Percentiles rank a stretch among this genome's conserved stretches.
phyloP scores from a whole-genome alignment of 2,113 vertebrate species.

The Charina bottae region DNA sequence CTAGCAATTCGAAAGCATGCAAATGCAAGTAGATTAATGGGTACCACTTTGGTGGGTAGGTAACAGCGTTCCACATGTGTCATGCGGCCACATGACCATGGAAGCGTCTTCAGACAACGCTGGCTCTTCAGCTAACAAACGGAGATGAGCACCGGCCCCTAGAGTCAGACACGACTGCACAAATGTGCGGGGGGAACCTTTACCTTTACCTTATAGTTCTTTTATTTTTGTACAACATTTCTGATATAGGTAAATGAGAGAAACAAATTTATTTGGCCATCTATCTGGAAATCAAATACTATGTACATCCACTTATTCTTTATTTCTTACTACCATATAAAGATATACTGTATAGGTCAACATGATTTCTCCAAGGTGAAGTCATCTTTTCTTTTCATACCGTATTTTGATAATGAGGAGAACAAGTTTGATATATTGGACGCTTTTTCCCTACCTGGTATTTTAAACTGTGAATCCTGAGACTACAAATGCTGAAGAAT shows the following conservation, averaged over 20 bases:
- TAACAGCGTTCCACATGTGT: too few species aligned
- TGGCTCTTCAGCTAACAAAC: too few species aligned
- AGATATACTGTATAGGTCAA: slow-evolving; percentile 46
- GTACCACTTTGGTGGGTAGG: too few species aligned
- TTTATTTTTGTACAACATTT: slow-evolving; percentile 26
- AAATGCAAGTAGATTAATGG: too few species aligned
- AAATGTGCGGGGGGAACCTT: too few species aligned
- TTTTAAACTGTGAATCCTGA: slow-evolving; percentile 45
- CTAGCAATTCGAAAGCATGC: too few species aligned
- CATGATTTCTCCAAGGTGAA: slow-evolving; percentile 63
- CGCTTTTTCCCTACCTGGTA: slow-evolving; percentile 36
- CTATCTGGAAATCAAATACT: slow-evolving; percentile 53
- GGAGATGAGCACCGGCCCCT: too few species aligned
- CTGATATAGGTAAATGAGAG: slow-evolving; percentile 50
- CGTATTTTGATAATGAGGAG: slow-evolving; percentile 49
- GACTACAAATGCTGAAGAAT: slow-evolving; percentile 43
- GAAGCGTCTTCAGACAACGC: too few species aligned
- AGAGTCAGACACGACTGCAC: too few species aligned
- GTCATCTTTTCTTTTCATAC: slow-evolving; percentile 52
- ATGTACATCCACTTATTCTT: slow-evolving; percentile 44
- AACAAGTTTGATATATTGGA: slow-evolving; percentile 60
- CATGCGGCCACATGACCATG: too few species aligned
- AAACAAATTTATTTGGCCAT: slow-evolving; percentile 37
- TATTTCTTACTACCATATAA: slow-evolving; percentile 44
- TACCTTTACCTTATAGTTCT: too few species aligned